A percentile compares a stretch with the other conserved stretches of the same genome.
These are phyloP conservation scores for Heliconius erato DNA, from an alignment of 2,888 invertebrate species.

Conservation along the genomic window DNA sequence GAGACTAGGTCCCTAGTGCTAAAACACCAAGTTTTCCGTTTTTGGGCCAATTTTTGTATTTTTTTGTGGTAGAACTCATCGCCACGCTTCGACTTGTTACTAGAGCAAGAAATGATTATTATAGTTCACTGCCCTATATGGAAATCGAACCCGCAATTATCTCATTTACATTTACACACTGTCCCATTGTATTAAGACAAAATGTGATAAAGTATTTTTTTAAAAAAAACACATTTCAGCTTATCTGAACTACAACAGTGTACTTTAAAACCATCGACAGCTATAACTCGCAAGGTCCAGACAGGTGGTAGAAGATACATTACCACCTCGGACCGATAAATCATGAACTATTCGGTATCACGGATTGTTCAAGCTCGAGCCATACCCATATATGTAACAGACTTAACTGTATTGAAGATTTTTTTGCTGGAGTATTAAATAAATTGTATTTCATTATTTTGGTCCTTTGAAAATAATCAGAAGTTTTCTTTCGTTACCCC, in stretches of 20 bases:
- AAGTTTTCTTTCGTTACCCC: too few species aligned
- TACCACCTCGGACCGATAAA: conserved; percentile 21
- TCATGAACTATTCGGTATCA: conserved; percentile 21
- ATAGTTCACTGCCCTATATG: background rate
- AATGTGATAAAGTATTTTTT: background rate
- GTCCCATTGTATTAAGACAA: background rate
- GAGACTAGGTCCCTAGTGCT: too few species aligned
- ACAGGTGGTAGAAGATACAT: conserved; percentile 30
- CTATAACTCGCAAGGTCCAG: conserved; percentile 43
- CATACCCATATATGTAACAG: background rate
- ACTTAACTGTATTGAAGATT: background rate
- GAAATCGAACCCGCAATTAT: background rate
- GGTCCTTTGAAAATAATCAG: too few species aligned
- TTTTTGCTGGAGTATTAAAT: background rate
- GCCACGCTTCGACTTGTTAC: background rate
- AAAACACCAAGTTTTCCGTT: too few species aligned
- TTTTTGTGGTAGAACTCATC: too few species aligned
- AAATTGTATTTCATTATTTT: background rate
- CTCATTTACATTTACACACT: too few species aligned
- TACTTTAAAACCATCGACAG: background rate
- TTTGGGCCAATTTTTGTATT: too few species aligned
- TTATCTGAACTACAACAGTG: background rate
- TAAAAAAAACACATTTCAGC: background rate
- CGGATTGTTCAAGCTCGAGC: background rate
- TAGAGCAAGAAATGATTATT: background rate